Base-by-base conservation (phyloP, 2,888 invertebrate genomes). In the Liodrosophila aerea region DNA sequence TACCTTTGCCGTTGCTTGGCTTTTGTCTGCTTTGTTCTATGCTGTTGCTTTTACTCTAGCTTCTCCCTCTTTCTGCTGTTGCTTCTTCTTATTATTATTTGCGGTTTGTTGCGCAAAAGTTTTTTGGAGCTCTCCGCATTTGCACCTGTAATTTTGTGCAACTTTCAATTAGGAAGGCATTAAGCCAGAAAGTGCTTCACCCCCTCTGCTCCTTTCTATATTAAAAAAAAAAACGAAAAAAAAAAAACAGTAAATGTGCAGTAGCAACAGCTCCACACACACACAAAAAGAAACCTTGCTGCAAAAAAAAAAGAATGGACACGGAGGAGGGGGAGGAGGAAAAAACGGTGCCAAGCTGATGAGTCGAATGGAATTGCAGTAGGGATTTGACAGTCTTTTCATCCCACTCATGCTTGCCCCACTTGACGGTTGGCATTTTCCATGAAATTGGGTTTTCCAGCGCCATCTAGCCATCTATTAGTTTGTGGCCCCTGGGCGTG, bases 161-260 rank as follows among this genome's bases (percentile, higher is more conserved):
- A 82, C 76, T 81, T 81, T 81, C 85, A 81, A 81, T 81, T 81
- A 81, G 81, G 78, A 82, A 85, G 83, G 81, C 83, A 85, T 82
- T 81, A 81, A 81, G 73, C 80, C 73, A 83, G 85, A 81, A 85
- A 81, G 60, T 71, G 66, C 75, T 80, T 76, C 74, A 73, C 9
- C 39, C 1, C 8, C n/a, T 12, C n/a, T n/a, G n/a, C n/a, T n/a
- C n/a, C n/a, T n/a, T n/a, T n/a, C n/a, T n/a, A n/a, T n/a, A n/a
- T n/a, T n/a, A n/a, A n/a, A n/a, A n/a, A n/a, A n/a, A n/a, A n/a
- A n/a, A n/a, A 8, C 7, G 11, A 11, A 7, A 22, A 9, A 22
- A 9, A n/a, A 15, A n/a, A 9, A 37, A 37, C n/a, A 15, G 16
- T 37, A 29, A 29, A 7, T 1, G 1, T 29, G 77, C 76, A 81